phyloP scores from a whole-genome alignment of 1,140 invertebrate species.

The Halyomorpha halys region DNA sequence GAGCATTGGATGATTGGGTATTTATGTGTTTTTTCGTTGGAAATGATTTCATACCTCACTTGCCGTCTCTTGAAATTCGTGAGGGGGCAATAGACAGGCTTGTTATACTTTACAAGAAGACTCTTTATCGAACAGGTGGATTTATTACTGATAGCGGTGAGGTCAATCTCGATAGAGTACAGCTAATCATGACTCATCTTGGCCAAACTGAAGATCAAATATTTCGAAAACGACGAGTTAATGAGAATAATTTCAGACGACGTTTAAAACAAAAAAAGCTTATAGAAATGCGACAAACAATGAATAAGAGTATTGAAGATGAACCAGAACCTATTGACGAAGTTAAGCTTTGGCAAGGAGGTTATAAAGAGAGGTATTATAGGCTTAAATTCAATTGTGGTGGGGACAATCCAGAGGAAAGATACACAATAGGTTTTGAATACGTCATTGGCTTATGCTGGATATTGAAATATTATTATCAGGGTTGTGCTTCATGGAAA shows the following conservation, averaged over 20 bases:
- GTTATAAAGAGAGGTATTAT: constrained; percentile 97
- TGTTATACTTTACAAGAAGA: constrained; percentile 88
- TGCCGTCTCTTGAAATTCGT: constrained; percentile 95
- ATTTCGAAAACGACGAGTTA: constrained; percentile 81
- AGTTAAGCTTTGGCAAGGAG: constrained; percentile 92
- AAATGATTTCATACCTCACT: constrained; percentile 97
- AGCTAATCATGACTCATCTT: constrained; percentile 86
- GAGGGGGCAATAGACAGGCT: constrained; percentile 95
- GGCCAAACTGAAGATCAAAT: constrained; percentile 96
- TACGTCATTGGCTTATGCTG: constrained; percentile 95
- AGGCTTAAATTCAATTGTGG: constrained; percentile 91
- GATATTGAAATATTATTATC: constrained; percentile 97
- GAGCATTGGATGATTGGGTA: constrained; percentile 96
- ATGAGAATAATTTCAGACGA: constrained; percentile 68
- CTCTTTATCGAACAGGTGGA: constrained; percentile 87
- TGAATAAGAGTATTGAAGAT: constrained; percentile 41
- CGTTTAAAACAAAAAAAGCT: constrained; percentile 60
- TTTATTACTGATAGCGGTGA: constrained; percentile 91
- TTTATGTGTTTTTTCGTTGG: constrained; percentile 99
- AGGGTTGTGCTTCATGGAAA: constrained; percentile 98
- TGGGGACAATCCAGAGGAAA: constrained; percentile 69
- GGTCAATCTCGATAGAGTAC: constrained; percentile 83
- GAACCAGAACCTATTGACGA: constrained; percentile 81
- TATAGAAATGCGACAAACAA: constrained; percentile 3
- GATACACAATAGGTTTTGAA: constrained; percentile 72